Percentiles rank a stretch among this genome's conserved stretches.
phyloP scores from a whole-genome alignment of 2,113 vertebrate species.

The Peromyscus californicus region DNA sequence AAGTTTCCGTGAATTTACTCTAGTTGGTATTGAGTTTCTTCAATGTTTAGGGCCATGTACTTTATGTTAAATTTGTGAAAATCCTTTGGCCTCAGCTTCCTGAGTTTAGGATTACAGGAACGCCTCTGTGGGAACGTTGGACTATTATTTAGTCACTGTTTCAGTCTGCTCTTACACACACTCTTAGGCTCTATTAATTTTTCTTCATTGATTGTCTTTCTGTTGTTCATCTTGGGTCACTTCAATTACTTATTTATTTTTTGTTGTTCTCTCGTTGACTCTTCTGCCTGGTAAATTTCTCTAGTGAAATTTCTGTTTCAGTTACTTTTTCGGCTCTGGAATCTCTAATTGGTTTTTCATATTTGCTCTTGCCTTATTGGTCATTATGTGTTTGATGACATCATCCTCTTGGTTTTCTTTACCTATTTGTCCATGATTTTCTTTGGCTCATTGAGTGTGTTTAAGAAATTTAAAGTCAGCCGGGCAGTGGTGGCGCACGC shows the following conservation, averaged over 20 bases:
- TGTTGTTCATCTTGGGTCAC: background rate
- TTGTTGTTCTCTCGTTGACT: background rate
- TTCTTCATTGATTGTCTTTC: background rate
- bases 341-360: background rate
- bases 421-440: background rate
- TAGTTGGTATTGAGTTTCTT: conserved; percentile 23
- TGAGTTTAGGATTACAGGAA: background rate
- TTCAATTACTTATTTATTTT: background rate
- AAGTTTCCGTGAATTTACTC: conserved; percentile 2
- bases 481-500: no score
- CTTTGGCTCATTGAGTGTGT: background rate
- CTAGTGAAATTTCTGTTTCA: conserved; percentile 31
- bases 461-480: no score
- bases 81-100: background rate
- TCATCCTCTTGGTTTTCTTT: conserved; percentile 11
- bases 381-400: background rate
- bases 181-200: background rate
- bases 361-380: background rate
- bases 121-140: background rate
- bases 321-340: background rate
- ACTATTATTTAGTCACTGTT: conserved; percentile 12
- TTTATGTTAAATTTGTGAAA: background rate
- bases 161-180: background rate
- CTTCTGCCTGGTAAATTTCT: background rate
- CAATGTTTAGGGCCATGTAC: background rate